A percentile compares a stretch with the other conserved stretches of the same genome.
Evolutionary conservation across 2,113 vertebrate genomes (phyloP).

Genomic region (Ursus arctos): DNA sequence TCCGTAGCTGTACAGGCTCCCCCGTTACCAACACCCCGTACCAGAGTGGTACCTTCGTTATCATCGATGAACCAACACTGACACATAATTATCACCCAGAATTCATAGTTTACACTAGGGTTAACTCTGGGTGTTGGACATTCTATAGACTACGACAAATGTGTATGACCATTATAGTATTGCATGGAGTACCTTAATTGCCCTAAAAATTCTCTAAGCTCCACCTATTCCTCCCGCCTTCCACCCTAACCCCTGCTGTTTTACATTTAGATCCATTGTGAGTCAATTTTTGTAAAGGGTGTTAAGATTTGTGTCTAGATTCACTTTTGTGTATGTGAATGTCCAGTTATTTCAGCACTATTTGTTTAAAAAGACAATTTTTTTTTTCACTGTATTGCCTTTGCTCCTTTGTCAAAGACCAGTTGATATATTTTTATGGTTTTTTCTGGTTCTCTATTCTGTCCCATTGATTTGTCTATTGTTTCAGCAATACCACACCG

Average conservation of each 20-base stretch:
- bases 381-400: too few relatives aligned
- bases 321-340: background rate
- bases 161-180: background rate
- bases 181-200: background rate
- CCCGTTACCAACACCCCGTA: background rate
- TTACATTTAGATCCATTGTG: background rate
- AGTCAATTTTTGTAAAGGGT: background rate
- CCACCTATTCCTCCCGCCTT: background rate
- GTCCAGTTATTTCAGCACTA: background rate
- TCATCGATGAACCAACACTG: background rate
- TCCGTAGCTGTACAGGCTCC: background rate
- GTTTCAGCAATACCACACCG: too few relatives aligned
- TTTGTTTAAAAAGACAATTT: background rate
- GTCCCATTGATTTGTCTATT: background rate
- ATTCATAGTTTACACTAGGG: background rate
- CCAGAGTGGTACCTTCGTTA: background rate
- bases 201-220: background rate
- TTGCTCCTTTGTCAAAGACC: background rate
- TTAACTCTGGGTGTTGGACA: background rate
- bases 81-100: background rate
- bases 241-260: background rate
- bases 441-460: background rate
- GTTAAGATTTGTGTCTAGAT: background rate
- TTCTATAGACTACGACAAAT: background rate
- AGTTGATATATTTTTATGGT: background rate